Conservation (phyloP, 2,888 invertebrate genomes). For the Julus scanicus region DNA sequence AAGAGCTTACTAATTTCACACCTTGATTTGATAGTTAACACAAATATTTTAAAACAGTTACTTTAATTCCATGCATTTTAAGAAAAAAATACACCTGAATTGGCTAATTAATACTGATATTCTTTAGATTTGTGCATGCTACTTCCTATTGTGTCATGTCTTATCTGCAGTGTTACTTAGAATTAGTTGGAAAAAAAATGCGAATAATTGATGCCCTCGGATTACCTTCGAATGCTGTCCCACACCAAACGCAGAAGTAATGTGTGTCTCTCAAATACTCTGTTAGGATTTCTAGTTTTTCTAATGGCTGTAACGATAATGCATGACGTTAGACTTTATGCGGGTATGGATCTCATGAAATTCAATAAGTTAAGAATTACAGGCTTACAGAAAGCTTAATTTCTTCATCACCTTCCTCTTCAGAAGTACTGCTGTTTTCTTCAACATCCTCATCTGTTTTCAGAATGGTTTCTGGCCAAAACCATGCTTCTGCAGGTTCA, state of each 20-base stretch:
- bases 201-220: not conserved
- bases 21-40: too few species aligned
- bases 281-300: slow-evolving; percentile 74
- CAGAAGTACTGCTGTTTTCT: slow-evolving; percentile 59
- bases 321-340: too few species aligned
- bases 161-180: too few species aligned
- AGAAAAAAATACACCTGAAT: too few species aligned
- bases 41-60: too few species aligned
- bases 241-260: slow-evolving; percentile 84
- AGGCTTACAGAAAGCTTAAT: not conserved
- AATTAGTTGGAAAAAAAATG: too few species aligned
- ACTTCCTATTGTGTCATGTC: too few species aligned
- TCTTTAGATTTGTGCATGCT: too few species aligned
- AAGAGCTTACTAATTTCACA: not conserved
- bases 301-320: slow-evolving; percentile 67
- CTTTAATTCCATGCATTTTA: slow-evolving; percentile 41
- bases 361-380: not conserved
- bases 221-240: slow-evolving; percentile 74
- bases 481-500: slow-evolving; percentile 72
- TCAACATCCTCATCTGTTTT: slow-evolving; percentile 60
- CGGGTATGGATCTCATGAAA: too few species aligned
- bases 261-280: slow-evolving; percentile 77
- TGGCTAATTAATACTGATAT: too few species aligned
- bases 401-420: slow-evolving; percentile 58
- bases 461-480: slow-evolving; percentile 68